Conservation (phyloP, 2,888 invertebrate genomes). For the Nineta flava region DNA sequence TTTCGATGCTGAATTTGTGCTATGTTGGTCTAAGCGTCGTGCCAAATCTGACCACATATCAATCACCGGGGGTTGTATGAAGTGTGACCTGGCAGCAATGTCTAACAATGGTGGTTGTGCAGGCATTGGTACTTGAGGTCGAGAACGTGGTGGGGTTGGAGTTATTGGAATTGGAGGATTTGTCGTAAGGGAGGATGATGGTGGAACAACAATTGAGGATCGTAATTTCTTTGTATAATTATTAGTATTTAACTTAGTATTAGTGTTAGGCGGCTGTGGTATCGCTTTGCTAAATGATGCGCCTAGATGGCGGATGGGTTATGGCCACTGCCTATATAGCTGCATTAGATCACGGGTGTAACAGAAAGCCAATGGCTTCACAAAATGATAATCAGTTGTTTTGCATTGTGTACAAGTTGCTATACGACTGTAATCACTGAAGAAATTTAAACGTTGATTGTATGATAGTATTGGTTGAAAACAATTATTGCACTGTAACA, state of each 20-base stretch:
- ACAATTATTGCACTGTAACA: constrained; percentile 78
- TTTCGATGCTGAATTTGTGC: not conserved
- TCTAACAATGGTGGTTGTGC: constrained; percentile 1
- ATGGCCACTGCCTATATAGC: constrained; percentile 68
- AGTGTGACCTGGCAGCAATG: not conserved
- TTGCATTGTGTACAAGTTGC: constrained; percentile 86
- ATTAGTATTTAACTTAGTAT: not conserved
- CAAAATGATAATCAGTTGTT: constrained; percentile 83
- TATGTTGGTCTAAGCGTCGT: constrained; percentile 1
- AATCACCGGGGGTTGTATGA: not conserved
- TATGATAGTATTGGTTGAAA: constrained; percentile 75
- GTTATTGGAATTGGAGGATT: no score
- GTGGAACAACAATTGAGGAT: not conserved
- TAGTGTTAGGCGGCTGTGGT: constrained; percentile 5
- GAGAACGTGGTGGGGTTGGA: not conserved
- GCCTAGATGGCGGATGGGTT: constrained; percentile 65
- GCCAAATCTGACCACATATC: constrained; percentile 7
- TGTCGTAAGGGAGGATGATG: not conserved
- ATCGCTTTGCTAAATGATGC: constrained; percentile 22
- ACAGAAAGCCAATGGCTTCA: constrained; percentile 74
- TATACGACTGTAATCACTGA: constrained; percentile 88
- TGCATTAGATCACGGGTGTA: constrained; percentile 59
- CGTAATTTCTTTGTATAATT: not conserved
- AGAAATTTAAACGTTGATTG: constrained; percentile 74
- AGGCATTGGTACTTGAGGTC: not conserved